Evolutionary conservation across 2,888 invertebrate species (phyloP), one percentile per base, ranked within the genome.

Genomic region (Tolmerus cingulatus): DNA sequence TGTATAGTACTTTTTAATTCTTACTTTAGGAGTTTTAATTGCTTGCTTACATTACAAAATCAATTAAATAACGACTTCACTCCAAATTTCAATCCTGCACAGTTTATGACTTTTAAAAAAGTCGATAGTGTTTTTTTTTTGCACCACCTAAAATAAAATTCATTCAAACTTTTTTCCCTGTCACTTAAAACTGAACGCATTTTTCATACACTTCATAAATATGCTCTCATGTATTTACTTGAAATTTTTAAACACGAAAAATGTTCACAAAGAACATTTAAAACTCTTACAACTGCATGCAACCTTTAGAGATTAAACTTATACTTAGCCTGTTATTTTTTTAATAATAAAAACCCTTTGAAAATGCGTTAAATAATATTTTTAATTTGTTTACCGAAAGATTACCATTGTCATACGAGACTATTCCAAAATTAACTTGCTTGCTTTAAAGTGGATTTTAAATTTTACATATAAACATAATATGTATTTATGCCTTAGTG

Each of bases 331-430:
- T 57, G 57, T 57, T n/a, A n/a, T n/a, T n/a, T n/a, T n/a, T n/a
- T 57, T 43, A 12, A 1, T 12, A 27, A 30, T 3, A 46, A 4
- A 57, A 27, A 66, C 5, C 77, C 23, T 78, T 78, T 78, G 43
- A 23, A 78, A 78, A 78, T 78, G 55, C 51, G 23, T 51, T 51
- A 14, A 66, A 46, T 46, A 46, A 14, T 46, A 12, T 37, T 57
- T 66, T 57, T 82, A 14, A 57, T 66, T 34, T 84, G 0, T n/a
- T 66, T 12, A 66, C 5, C 7, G 86, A 46, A 87, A 88, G 92
- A 92, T 92, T 92, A 92, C 92, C 92, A 92, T 92, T 92, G 92
- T 92, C 92, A 92, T 92, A 90, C 66, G 37, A 82, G 66, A 66
- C 66, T 66, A 66, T 27, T 66, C 12, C 27, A 23, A 66, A 66